Conservation (phyloP, 35 echinoderm and acorn worm species). For the Hemicentrotus pulcherrimus region DNA sequence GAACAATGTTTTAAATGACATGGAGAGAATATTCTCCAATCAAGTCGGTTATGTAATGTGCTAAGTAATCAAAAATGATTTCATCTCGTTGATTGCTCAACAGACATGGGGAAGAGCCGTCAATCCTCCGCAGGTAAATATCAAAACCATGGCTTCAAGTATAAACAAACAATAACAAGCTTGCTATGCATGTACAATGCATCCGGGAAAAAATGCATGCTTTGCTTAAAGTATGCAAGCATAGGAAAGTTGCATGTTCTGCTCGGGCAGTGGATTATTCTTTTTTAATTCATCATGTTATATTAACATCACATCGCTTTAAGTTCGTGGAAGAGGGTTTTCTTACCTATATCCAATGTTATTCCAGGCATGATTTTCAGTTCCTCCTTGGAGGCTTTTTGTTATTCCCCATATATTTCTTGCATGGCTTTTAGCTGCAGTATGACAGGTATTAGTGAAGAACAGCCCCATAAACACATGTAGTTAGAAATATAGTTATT, state of each 20-base stretch:
- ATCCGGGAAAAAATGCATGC: neutral
- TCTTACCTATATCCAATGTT: neutral
- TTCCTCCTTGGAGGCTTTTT: neutral
- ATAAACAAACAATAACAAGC: neutral
- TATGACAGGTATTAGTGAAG: neutral
- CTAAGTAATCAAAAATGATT: neutral
- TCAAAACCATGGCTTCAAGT: neutral
- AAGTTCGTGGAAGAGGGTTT: neutral
- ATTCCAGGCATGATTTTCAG: neutral
- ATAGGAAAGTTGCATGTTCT: neutral
- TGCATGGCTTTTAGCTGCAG: neutral
- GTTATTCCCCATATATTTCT: neutral
- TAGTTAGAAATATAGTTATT: no score
- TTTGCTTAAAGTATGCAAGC: neutral
- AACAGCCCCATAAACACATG: no score
- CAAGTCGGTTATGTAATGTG: neutral
- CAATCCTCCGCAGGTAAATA: slow-evolving; percentile 39
- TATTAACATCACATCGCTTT: neutral
- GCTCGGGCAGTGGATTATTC: neutral
- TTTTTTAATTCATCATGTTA: neutral
- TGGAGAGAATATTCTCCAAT: neutral
- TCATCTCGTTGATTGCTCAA: neutral
- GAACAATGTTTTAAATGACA: neutral
- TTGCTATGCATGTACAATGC: neutral
- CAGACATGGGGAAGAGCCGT: slow-evolving; percentile 4